Percentiles rank a stretch among this genome's conserved stretches.
Evolutionary conservation across 2,113 vertebrate genomes (phyloP).

Genomic region (Rhinolophus sinicus): DNA sequence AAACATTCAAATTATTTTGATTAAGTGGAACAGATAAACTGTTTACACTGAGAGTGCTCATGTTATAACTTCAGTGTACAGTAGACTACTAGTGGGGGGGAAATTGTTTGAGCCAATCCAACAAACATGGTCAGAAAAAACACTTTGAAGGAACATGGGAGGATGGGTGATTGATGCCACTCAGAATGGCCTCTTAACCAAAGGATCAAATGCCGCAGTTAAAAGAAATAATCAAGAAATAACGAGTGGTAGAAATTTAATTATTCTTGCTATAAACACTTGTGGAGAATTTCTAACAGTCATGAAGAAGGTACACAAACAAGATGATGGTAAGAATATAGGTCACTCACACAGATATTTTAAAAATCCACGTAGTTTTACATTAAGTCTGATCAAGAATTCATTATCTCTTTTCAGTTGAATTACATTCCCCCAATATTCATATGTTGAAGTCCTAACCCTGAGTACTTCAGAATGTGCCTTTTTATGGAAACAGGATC

Average conservation of each 20-base stretch:
- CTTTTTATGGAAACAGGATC: background rate
- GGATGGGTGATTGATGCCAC: too few relatives aligned
- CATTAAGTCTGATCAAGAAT: background rate
- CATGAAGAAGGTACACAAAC: background rate
- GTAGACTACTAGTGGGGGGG: fast-evolving
- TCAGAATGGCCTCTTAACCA: background rate
- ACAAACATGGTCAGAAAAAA: background rate
- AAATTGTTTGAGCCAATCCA: background rate
- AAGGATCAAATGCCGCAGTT: background rate
- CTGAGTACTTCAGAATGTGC: background rate
- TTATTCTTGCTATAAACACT: background rate
- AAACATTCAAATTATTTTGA: constrained; percentile 40
- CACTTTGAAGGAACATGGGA: background rate
- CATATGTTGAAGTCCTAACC: background rate
- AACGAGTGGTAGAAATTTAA: background rate
- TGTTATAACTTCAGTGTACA: background rate
- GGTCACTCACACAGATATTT: too few relatives aligned
- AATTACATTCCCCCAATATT: background rate
- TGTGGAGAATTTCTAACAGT: background rate
- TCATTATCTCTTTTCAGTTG: background rate
- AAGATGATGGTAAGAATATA: background rate
- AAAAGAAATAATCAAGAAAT: background rate
- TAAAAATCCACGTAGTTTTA: background rate
- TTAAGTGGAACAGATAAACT: constrained; percentile 39
- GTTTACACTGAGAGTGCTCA: background rate